Evolutionary conservation across 1,140 invertebrate species (phyloP), one percentile per base, ranked within the genome.

Genomic region (Littorina saxatilis): DNA sequence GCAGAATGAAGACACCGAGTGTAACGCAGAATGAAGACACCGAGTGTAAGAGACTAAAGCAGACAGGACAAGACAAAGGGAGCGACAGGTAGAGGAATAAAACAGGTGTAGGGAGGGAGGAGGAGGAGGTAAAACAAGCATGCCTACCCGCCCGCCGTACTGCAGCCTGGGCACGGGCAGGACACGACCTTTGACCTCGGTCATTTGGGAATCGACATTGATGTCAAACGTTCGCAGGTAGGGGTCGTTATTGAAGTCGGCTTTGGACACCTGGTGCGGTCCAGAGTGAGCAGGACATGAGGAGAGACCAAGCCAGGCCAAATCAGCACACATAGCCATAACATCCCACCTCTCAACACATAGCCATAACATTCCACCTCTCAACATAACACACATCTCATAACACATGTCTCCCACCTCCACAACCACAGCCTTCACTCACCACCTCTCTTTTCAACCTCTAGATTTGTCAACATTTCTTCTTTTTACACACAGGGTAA

Each of bases 181-280:
- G 32, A 99, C 97, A 32, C 99, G 96, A 37, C 99, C 99, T 82
- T 98, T 95, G n/a, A 99, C 98, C 94, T 99, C 99, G 95, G 99
- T 99, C 99, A 99, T 99, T 86, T 95, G 97, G 91, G 98, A 98
- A 68, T 96, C 97, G 86, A 99, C 99, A 37, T 96, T 97, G 80
- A 99, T 94, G 66, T 98, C 99, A 93, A 99, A 99, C 93, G 99
- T 98, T 92, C 99, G 97, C 58, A 99, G 98, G 92, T 99, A 99
- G 2, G 97, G 96, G 91, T 99, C 99, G 90, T 98, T 98, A 91
- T 99, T 99, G 93, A 99, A 99, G 91, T 99, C 98, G 27, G 99
- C 98, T 87, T 98, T 95, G 74, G 97, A 95, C 39, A 99, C 91
- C 92, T 93, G 87, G 55, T 79, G 50, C 52, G 32, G 68, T 32